Percentiles rank a stretch among this genome's conserved stretches.
Evolutionary conservation across 2,888 invertebrate species (phyloP).

Genomic region (Acleris sparsana): DNA sequence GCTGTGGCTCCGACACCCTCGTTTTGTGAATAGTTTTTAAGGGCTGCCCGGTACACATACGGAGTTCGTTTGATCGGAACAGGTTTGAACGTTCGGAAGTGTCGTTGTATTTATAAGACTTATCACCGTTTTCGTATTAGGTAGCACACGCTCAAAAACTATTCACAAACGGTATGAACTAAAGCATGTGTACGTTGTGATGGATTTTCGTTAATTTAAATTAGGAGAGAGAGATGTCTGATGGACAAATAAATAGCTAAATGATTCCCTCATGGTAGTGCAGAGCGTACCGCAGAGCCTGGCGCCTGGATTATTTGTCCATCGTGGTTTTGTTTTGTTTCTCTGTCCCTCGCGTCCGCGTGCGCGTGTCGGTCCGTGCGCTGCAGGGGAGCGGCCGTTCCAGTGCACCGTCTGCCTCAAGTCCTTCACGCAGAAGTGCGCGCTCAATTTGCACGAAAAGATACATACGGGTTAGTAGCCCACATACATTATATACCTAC

Average conservation of each 20-base stretch:
- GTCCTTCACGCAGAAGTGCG: constrained; percentile 86
- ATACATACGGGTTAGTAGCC: constrained; percentile 86
- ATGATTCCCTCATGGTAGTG: constrained; percentile 77
- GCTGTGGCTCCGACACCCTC: constrained; percentile 78
- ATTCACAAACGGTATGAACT: constrained; percentile 80
- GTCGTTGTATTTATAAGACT: constrained; percentile 44
- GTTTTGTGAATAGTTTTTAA: constrained; percentile 83
- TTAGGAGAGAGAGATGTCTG: constrained; percentile 75
- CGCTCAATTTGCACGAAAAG: constrained; percentile 85
- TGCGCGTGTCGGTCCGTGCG: constrained; percentile 41
- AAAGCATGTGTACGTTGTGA: constrained; percentile 83
- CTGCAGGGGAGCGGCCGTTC: constrained; percentile 84
- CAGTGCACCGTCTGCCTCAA: constrained; percentile 85
- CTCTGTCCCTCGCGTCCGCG: constrained; percentile 75
- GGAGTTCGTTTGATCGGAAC: constrained; percentile 38
- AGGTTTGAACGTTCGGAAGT: constrained; percentile 66
- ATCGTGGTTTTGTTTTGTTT: constrained; percentile 84
- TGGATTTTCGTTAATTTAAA: constrained; percentile 66
- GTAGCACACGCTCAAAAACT: constrained; percentile 82
- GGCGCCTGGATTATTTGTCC: constrained; percentile 73
- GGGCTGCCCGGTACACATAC: constrained; percentile 70
- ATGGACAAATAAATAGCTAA: constrained; percentile 78
- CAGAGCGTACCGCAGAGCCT: constrained; percentile 38
- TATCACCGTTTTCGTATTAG: constrained; percentile 47
- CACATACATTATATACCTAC: constrained; percentile 67